Percentiles rank a stretch among this genome's conserved stretches.
Conservation (phyloP, 2,888 invertebrate genomes). For the Eulithis testata region DNA sequence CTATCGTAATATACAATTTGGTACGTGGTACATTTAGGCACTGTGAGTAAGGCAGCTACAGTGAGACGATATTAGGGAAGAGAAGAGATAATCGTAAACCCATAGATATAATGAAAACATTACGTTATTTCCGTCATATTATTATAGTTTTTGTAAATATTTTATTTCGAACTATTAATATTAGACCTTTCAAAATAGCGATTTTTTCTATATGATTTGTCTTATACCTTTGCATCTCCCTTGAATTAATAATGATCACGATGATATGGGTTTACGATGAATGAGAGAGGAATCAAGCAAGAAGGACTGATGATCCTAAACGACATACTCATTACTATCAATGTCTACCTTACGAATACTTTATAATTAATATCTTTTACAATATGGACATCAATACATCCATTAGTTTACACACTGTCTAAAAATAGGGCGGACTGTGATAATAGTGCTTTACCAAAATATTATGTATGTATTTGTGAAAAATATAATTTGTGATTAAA, state of each 20-base stretch:
- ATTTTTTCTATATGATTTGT: too few relatives aligned
- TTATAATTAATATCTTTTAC: conserved; percentile 39
- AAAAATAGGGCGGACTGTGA: conserved; percentile 79
- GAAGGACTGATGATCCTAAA: conserved; percentile 39
- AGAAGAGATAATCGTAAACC: conserved; percentile 35
- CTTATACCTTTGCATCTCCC: background rate
- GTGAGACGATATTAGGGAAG: conserved; percentile 85
- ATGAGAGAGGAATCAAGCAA: conserved; percentile 33
- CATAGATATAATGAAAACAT: background rate
- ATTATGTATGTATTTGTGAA: conserved; percentile 55
- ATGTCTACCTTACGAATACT: conserved; percentile 22
- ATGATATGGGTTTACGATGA: conserved; percentile 27
- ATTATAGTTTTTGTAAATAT: too few relatives aligned
- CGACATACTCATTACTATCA: conserved; percentile 37
- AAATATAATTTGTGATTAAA: conserved; percentile 72
- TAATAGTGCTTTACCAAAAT: conserved; percentile 74
- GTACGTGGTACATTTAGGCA: conserved; percentile 87
- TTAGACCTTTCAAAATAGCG: background rate
- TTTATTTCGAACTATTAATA: background rate
- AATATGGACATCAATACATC: conserved; percentile 49
- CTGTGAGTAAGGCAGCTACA: conserved; percentile 94
- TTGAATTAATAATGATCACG: background rate
- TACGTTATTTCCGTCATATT: too few relatives aligned
- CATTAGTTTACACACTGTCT: conserved; percentile 59
- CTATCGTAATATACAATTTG: conserved; percentile 78